phyloP scores from a whole-genome alignment of 2,113 vertebrate species.

The Fulmarus glacialis region DNA sequence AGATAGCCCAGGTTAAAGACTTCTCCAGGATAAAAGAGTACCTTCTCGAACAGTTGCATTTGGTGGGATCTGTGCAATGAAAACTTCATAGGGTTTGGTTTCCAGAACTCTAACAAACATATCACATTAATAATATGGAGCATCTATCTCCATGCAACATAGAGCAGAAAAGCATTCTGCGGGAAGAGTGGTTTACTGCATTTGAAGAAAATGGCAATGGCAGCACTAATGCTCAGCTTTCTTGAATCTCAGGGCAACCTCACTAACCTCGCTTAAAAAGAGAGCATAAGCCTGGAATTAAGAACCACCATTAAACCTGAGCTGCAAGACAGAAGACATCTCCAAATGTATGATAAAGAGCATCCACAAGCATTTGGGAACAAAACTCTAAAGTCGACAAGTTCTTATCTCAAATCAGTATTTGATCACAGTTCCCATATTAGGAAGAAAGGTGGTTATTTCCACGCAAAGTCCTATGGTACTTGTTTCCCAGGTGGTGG shows the following conservation, averaged over 20 bases:
- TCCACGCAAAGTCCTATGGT: rapidly evolving
- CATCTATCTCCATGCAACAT: rapidly evolving
- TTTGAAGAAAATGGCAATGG: rapidly evolving
- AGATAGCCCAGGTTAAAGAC: constrained; percentile 10
- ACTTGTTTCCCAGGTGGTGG: not conserved
- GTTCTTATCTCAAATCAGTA: not conserved
- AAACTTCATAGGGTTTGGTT: not conserved
- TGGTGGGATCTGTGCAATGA: not conserved
- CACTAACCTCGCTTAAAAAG: not conserved
- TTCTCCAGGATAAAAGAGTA: not conserved
- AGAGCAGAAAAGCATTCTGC: not conserved
- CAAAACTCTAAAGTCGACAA: not conserved
- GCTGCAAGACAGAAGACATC: not conserved
- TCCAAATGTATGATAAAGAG: not conserved
- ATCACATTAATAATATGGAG: rapidly evolving
- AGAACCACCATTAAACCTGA: not conserved
- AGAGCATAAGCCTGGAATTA: not conserved
- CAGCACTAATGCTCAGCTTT: rapidly evolving
- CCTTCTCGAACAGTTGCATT: not conserved
- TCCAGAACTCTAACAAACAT: not conserved
- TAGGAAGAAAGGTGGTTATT: not conserved
- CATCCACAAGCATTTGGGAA: not conserved
- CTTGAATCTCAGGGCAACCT: not conserved
- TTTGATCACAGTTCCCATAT: not conserved
- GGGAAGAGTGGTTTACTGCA: not conserved